Evolutionary conservation across 2,797 vertebrate species (phyloP), one percentile per base, ranked within the genome.

Genomic region (Poecile montanus): DNA sequence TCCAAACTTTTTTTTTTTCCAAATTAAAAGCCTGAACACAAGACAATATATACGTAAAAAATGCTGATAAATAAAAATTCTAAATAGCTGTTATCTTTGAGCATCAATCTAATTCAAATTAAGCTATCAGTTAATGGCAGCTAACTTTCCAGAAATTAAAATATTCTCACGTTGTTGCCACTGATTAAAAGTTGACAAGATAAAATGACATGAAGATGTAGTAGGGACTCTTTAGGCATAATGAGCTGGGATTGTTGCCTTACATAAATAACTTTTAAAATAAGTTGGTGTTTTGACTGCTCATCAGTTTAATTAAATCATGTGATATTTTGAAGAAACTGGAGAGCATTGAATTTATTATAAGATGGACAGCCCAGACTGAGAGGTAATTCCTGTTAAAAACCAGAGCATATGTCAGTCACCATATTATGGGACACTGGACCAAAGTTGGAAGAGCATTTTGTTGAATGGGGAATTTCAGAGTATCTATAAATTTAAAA

Each of bases 91-190:
- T 95, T 95, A 89, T 91, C 83, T 93, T 87, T 97, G 48, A 91
- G 16, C 57, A 75, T 94, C 87, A 89, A 63, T 87, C 42, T 96
- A 95, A 91, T 75, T 95, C 54, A 83, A 78, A 94, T 96, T 95
- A 97, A 94, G 56, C 53, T 91, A 93, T 70, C 77, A 94, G 78
- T 90, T 97, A 97, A 97, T 91, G 78, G 89, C 89, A 94, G 51
- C 15, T 94, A 77, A 70, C 74, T 93, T 89, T 89, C n/a, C 62
- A 89, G 85, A 96, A 96, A 95, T 65, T 66, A 93, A 97, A 94
- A 70, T 38, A 70, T 72, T 93, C 73, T 87, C 74, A 88, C 87
- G 77, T 70, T 96, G 26, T 42, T 96, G 85, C 36, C 77, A 32
- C 50, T 94, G 94, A 97, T 95, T 94, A 96, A 88, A 92, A 94